Evolutionary conservation across 2,113 vertebrate genomes (phyloP).

Genomic region (Indri indri): DNA sequence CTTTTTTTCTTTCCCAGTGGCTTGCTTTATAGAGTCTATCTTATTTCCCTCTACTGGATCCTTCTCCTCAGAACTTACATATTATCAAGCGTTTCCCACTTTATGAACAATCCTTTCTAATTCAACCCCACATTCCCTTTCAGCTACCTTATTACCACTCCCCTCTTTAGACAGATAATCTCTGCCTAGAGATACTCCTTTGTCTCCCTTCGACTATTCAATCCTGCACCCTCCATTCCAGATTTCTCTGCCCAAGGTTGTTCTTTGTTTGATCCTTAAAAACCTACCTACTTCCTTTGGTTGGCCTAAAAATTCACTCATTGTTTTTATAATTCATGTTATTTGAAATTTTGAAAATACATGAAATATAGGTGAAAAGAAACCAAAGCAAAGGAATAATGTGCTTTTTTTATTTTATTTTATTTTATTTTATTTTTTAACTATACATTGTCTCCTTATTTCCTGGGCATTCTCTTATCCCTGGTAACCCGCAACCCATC

Average conservation of each 20-base stretch:
- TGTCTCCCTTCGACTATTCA: background rate
- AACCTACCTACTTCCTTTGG: background rate
- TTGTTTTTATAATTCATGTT: conserved; percentile 14
- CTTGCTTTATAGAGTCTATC: background rate
- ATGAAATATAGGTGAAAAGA: background rate
- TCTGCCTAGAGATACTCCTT: background rate
- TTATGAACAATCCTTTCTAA: background rate
- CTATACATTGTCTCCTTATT: background rate
- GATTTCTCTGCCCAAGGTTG: background rate
- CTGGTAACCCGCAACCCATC: background rate
- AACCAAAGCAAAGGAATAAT: background rate
- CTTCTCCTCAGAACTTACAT: background rate
- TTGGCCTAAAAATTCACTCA: background rate
- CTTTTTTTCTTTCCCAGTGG: background rate
- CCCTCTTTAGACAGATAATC: background rate
- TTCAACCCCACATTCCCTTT: background rate
- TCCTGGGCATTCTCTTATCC: background rate
- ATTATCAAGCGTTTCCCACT: background rate
- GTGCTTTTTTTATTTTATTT: accelerated
- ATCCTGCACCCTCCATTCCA: background rate
- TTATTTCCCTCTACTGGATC: background rate
- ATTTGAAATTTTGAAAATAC: background rate
- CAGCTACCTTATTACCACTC: background rate
- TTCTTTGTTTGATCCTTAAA: background rate
- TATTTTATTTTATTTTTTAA: conserved; percentile 1